A percentile compares a stretch with the other conserved stretches of the same genome.
phyloP scores from a whole-genome alignment of 1,140 invertebrate species.

The Sipha flava region DNA sequence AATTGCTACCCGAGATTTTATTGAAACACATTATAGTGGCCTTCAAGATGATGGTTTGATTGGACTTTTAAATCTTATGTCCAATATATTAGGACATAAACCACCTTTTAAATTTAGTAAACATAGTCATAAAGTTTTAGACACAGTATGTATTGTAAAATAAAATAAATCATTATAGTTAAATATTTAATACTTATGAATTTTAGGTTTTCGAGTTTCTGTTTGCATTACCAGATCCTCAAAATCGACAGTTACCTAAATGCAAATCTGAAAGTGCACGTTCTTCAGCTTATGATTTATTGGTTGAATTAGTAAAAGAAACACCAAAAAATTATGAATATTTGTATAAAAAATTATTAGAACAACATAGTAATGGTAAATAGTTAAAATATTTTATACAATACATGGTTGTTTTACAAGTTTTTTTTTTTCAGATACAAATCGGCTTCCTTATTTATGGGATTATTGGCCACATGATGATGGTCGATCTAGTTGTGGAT shows the following conservation, averaged over 20 bases:
- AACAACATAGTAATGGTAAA: constrained; percentile 73
- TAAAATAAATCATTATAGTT: neutral
- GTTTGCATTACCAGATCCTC: constrained; percentile 79
- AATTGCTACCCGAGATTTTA: constrained; percentile 65
- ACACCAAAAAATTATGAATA: constrained; percentile 77
- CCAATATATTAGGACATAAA: constrained; percentile 79
- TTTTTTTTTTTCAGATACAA: constrained; percentile 51
- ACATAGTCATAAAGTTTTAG: constrained; percentile 62
- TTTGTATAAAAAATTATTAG: constrained; percentile 69
- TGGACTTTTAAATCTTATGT: constrained; percentile 75
- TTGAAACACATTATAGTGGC: constrained; percentile 69
- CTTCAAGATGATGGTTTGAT: constrained; percentile 83
- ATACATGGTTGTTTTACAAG: neutral
- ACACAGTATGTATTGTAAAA: constrained; percentile 47
- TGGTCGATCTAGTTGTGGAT: constrained; percentile 83
- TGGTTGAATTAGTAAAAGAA: constrained; percentile 77
- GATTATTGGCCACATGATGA: constrained; percentile 96
- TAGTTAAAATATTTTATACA: constrained; percentile 14
- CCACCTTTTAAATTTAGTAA: constrained; percentile 74
- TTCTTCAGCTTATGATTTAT: constrained; percentile 78
- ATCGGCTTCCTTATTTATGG: constrained; percentile 76
- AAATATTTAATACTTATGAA: constrained; percentile 26
- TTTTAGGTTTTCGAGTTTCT: constrained; percentile 72
- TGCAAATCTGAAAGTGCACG: constrained; percentile 83
- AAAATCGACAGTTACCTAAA: constrained; percentile 76